A percentile compares a stretch with the other conserved stretches of the same genome.
These are phyloP conservation scores for Notodonta ziczac DNA, from an alignment of 2,888 invertebrate species.

Conservation along the genomic window DNA sequence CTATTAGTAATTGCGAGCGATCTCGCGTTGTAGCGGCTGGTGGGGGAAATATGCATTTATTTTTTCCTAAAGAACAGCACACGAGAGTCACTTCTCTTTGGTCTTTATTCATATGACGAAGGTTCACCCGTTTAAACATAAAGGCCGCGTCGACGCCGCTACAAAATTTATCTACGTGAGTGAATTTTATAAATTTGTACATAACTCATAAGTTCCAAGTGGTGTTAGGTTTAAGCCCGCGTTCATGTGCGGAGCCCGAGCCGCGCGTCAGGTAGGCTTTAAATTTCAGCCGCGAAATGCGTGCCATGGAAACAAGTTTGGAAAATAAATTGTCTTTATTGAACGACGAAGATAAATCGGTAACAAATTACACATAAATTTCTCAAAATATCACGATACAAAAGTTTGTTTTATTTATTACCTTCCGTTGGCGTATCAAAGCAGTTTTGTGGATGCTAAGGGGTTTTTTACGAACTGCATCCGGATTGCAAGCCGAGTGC, in stretches of 20 bases:
- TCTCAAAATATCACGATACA: not conserved
- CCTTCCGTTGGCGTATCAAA: too few species aligned
- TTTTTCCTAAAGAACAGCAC: too few species aligned
- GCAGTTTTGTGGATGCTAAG: too few species aligned
- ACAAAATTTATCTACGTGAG: conserved; percentile 37
- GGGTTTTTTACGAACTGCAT: too few species aligned
- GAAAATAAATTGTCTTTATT: not conserved
- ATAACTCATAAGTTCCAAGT: conserved; percentile 29
- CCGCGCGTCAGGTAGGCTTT: conserved; percentile 1
- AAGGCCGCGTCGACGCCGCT: conserved; percentile 16
- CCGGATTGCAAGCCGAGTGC: too few species aligned
- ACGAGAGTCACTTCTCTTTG: too few species aligned
- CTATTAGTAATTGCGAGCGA: too few species aligned
- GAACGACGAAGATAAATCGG: not conserved
- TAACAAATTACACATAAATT: not conserved
- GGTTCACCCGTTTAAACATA: conserved; percentile 23
- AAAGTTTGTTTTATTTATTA: too few species aligned
- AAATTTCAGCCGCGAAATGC: not conserved
- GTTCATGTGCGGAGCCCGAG: conserved; percentile 7
- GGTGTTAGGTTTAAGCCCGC: conserved; percentile 16
- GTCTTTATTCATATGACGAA: not conserved
- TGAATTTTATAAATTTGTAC: conserved; percentile 33
- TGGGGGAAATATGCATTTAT: too few species aligned
- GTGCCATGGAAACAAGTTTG: not conserved
- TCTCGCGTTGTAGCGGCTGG: too few species aligned